These are phyloP conservation scores for Pseudomyrmex dendroicus DNA, from an alignment of 1,140 invertebrate species.

Conservation along the genomic window DNA sequence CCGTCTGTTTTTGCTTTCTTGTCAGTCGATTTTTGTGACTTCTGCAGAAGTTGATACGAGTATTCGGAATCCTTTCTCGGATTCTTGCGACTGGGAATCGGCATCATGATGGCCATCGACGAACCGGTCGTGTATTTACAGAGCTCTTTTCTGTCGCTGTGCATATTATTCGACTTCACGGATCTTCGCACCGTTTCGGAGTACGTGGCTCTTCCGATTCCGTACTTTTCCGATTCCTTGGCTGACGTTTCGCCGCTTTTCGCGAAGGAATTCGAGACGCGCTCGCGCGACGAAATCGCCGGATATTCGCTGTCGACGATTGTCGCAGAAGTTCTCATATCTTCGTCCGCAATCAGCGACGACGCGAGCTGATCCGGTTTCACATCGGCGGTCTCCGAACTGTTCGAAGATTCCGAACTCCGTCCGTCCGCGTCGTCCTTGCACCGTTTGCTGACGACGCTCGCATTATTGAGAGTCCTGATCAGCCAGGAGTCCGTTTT, in stretches of 20 bases:
- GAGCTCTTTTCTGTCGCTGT: slow-evolving; percentile 62
- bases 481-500: slow-evolving; percentile 83
- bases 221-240: slow-evolving; percentile 47
- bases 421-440: slow-evolving; percentile 33
- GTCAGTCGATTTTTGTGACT: slow-evolving; percentile 54
- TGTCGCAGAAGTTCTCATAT: slow-evolving; percentile 1
- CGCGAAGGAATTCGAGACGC: not conserved
- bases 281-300: slow-evolving; percentile 50
- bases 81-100: slow-evolving; percentile 58
- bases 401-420: slow-evolving; percentile 69
- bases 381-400: slow-evolving; percentile 65
- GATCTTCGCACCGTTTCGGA: slow-evolving; percentile 79
- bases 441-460: slow-evolving; percentile 61
- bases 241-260: slow-evolving; percentile 15
- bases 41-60: slow-evolving; percentile 68
- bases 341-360: slow-evolving; percentile 1
- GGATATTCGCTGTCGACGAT: slow-evolving; percentile 40
- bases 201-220: slow-evolving; percentile 76
- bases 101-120: slow-evolving; percentile 36
- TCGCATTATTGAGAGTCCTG: slow-evolving; percentile 78
- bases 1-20: slow-evolving; percentile 39
- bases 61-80: slow-evolving; percentile 63
- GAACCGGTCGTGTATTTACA: slow-evolving; percentile 47
- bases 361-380: slow-evolving; percentile 7
- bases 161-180: slow-evolving; percentile 38